Percentiles rank a stretch among this genome's conserved stretches.
Evolutionary conservation across 2,113 vertebrate genomes (phyloP).

Genomic region (Xiphias gladius): DNA sequence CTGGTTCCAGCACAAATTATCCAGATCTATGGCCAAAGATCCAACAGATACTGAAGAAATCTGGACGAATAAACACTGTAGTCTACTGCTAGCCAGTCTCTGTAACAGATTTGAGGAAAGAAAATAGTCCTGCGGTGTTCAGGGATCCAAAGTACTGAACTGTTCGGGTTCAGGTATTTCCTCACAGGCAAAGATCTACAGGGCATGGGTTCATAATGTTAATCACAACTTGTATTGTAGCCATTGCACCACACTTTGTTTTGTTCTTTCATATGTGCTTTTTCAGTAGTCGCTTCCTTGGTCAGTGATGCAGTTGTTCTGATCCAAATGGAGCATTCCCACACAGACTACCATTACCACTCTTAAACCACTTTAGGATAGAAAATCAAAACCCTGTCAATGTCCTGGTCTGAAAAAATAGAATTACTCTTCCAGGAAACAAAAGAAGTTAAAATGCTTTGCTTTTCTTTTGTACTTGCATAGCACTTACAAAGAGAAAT

Average conservation of each 20-base stretch:
- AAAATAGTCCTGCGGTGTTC: slow-evolving; percentile 67
- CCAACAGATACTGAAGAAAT: slow-evolving; percentile 65
- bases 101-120: slow-evolving; percentile 54
- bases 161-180: slow-evolving; percentile 39
- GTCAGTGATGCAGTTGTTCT: slow-evolving; percentile 50
- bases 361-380: slow-evolving; percentile 63
- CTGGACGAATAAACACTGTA: slow-evolving; percentile 68
- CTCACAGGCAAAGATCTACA: slow-evolving; percentile 50
- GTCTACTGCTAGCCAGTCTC: slow-evolving; percentile 65
- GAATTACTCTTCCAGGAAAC: slow-evolving; percentile 80
- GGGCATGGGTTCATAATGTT: slow-evolving; percentile 53
- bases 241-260: slow-evolving; percentile 38
- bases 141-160: slow-evolving; percentile 58
- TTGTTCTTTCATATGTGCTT: slow-evolving; percentile 42
- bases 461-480: slow-evolving; percentile 87
- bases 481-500: slow-evolving; percentile 86
- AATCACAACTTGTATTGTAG: slow-evolving; percentile 42
- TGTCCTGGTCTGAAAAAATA: slow-evolving; percentile 82
- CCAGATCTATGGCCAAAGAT: slow-evolving; percentile 68
- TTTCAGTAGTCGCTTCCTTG: slow-evolving; percentile 46
- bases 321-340: slow-evolving; percentile 52
- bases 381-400: slow-evolving; percentile 81
- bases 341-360: slow-evolving; percentile 32
- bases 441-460: slow-evolving; percentile 81
- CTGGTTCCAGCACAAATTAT: slow-evolving; percentile 53